Evolutionary conservation across 2,113 vertebrate species (phyloP), one percentile per base, ranked within the genome.

Genomic region (Pelvicachromis taeniatus): DNA sequence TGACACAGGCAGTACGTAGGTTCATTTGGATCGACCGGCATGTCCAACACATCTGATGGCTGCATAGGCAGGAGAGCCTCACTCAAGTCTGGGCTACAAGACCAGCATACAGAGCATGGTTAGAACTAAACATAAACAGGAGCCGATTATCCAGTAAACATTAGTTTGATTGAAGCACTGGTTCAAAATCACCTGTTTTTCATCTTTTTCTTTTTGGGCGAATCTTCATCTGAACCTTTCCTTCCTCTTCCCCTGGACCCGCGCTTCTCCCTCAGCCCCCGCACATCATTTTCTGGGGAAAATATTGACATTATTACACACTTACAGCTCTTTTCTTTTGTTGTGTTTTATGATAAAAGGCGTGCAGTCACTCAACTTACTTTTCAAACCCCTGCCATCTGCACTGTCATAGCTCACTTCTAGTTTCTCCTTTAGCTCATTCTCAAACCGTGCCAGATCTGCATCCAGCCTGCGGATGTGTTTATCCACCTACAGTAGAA

Each of bases 1-100:
- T 99, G 99, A 86, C 99, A 99, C 80, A 99, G 92, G 93, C 99
- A 99, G 91, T 99, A 99, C 0, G 99, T 99, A 4, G 99, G 99
- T 75, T 99, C 99, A 0, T 99, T 99, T 45, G 98, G 99, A 88
- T 99, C 99, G 38, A 99, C 99, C 0, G 99, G 99, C 99, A 99
- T 99, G 95, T 99, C 99, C 59, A 99, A 93, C 59, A 99, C 99
- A 7, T 99, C 99, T 0, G 99, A 99, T 2, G 99, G 98, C 31
- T 99, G 98, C 92, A 99, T 97, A 0, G 98, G 97, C 77, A 99
- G 93, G 63, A 99, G 94, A 38, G 97, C 95, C 2, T 99, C 98
- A 0, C 96, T 96, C 92, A 98, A 94, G 81, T 98, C 97, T 0
- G 97, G 97, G 59, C 98, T 99, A 80, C 0, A 82, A 42, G 63